Base-by-base conservation (phyloP, 2,797 vertebrate species). In the Chrysocyon brachyurus region DNA sequence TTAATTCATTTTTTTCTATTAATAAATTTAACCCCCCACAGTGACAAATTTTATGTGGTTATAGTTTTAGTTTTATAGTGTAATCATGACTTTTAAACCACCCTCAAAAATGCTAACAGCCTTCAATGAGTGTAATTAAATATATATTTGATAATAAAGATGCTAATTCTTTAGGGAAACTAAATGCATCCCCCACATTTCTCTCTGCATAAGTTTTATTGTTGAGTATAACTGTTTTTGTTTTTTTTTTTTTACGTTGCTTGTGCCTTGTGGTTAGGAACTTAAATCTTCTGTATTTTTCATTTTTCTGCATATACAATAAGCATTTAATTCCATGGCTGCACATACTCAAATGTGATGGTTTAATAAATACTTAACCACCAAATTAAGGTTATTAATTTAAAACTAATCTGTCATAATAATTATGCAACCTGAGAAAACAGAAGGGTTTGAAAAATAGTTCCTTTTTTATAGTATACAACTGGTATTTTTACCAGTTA, bases 331-430 rank as follows among this genome's bases (percentile, higher is more conserved):
- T 46, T 95, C 54, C 68, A 85, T 40, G 57, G 61, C 4, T 96
- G 68, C 36, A 91, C 24, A 87, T 64, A 92, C 8, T 91, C 70
- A 89, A 92, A 91, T 64, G 40, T 82, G 78, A 95, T 94, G n/a
- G 33, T 11, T 75, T 83, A 86, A 96, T 93, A 95, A 96, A 77
- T 84, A 90, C 64, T 89, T 79, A 87, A 87, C 68, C 72, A 91
- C 61, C 52, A 96, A 98, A 95, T 95, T 95, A 87, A 96, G 46
- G 33, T 82, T 87, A 90, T 89, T 91, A 93, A 90, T 90, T 91
- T 90, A 95, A 95, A 94, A 49, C 52, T 94, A 86, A 96, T 79
- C 68, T 96, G 54, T 87, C 78, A 46, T 64, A n/a, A 95, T 59
- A 92, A 96, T 91, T 96, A 93, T 21, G 63, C 79, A 97, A 97